A percentile compares a stretch with the other conserved stretches of the same genome.
phyloP scores from a whole-genome alignment of 2,113 vertebrate species.

The Pseudonaja textilis region DNA sequence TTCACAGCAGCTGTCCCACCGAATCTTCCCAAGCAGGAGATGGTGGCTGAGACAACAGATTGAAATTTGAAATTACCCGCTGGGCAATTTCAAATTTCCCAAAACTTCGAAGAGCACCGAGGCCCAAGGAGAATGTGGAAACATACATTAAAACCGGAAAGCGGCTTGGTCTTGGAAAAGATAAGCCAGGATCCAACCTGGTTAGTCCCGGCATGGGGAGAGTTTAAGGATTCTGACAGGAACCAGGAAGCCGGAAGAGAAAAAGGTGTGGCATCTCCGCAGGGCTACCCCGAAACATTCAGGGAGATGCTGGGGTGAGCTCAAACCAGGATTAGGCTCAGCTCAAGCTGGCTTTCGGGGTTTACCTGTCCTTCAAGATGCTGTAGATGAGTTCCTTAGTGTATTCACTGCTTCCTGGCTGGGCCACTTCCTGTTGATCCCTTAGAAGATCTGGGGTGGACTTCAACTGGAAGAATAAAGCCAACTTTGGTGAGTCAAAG shows the following conservation, averaged over 20 bases:
- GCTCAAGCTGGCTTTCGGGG: neutral
- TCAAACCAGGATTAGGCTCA: neutral
- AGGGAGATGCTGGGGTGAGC: neutral
- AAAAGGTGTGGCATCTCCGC: neutral
- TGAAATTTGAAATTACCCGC: neutral
- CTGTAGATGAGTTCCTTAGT: slow-evolving; percentile 78
- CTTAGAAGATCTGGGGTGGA: slow-evolving; percentile 90
- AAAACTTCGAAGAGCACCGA: neutral
- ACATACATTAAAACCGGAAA: neutral
- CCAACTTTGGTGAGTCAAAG: neutral
- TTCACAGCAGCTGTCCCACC: neutral
- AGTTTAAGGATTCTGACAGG: neutral
- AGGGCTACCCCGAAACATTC: neutral
- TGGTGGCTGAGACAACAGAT: neutral
- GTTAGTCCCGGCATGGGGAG: neutral
- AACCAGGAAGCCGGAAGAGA: neutral
- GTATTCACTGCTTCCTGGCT: slow-evolving; percentile 72
- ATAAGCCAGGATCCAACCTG: neutral
- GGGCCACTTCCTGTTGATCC: slow-evolving; percentile 81
- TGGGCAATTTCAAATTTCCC: neutral
- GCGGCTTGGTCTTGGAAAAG: neutral
- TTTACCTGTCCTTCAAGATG: slow-evolving; percentile 87
- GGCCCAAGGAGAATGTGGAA: neutral
- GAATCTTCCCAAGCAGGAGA: neutral
- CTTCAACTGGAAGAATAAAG: slow-evolving; percentile 73